Conservation (phyloP, 2,113 vertebrate species). For the Psammodynastes pulverulentus region DNA sequence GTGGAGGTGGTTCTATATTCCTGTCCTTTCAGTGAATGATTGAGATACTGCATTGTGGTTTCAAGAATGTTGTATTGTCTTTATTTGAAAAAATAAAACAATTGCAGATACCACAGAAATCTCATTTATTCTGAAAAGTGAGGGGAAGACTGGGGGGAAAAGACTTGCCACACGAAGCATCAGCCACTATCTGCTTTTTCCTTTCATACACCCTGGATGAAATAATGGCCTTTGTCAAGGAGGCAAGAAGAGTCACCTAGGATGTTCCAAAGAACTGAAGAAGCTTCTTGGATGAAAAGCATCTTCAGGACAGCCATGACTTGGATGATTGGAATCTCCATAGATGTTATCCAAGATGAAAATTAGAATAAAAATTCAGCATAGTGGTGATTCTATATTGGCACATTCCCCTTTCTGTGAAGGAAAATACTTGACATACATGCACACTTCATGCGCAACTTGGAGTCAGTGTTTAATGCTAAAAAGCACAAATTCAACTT, state of each 20-base stretch:
- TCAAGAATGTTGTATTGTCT: background rate
- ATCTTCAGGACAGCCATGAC: too few species aligned
- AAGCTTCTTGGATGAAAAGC: background rate
- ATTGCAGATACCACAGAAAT: slow-evolving; percentile 12
- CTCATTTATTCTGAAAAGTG: background rate
- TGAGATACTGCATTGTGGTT: slow-evolving; percentile 16
- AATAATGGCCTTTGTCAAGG: background rate
- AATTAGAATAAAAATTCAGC: background rate
- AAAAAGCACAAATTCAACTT: background rate
- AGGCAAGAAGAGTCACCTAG: background rate
- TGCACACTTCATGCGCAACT: background rate
- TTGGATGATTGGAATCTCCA: too few species aligned
- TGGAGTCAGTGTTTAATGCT: background rate
- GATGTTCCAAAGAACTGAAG: background rate
- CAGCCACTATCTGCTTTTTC: background rate
- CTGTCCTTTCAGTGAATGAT: slow-evolving; percentile 20
- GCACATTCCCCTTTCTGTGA: background rate
- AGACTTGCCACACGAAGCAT: background rate
- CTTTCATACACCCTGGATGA: background rate
- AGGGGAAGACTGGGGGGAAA: background rate
- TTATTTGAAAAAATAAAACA: slow-evolving; percentile 60
- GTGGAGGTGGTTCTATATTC: slow-evolving; percentile 32
- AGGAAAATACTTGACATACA: background rate
- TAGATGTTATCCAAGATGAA: background rate
- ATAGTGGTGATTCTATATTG: background rate